Conservation (phyloP, 2,113 vertebrate genomes). For the Helogale parvula region DNA sequence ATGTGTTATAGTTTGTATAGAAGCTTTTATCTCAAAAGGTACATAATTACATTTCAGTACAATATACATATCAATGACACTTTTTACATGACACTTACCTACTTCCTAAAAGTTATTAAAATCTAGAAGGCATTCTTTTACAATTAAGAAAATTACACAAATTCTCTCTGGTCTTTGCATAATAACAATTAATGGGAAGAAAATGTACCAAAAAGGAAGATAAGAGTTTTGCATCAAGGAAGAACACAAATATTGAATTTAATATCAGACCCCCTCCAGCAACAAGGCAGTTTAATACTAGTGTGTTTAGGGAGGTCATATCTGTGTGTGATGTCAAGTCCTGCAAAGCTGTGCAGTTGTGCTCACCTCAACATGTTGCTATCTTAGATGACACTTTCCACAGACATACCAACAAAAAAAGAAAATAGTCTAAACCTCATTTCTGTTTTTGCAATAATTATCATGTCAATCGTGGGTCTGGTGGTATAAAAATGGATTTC, state of each 20-base stretch:
- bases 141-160: conserved; percentile 19
- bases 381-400: background rate
- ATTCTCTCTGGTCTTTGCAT: background rate
- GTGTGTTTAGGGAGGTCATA: rapidly evolving
- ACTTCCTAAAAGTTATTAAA: conserved; percentile 16
- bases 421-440: background rate
- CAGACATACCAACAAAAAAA: background rate
- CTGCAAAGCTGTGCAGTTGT: background rate
- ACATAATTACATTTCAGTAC: background rate
- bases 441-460: background rate
- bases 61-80: background rate
- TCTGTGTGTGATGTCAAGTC: background rate
- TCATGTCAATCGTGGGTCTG: background rate
- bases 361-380: rapidly evolving
- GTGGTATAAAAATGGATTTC: background rate
- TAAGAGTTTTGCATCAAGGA: background rate
- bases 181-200: background rate
- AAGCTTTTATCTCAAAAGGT: background rate
- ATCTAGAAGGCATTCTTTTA: conserved; percentile 26
- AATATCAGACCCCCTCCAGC: background rate
- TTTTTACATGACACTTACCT: background rate
- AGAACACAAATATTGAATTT: background rate
- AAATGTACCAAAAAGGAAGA: background rate
- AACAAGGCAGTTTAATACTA: background rate
- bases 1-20: background rate